Conservation (phyloP, 2,888 invertebrate genomes). For the Thyatira batis region DNA sequence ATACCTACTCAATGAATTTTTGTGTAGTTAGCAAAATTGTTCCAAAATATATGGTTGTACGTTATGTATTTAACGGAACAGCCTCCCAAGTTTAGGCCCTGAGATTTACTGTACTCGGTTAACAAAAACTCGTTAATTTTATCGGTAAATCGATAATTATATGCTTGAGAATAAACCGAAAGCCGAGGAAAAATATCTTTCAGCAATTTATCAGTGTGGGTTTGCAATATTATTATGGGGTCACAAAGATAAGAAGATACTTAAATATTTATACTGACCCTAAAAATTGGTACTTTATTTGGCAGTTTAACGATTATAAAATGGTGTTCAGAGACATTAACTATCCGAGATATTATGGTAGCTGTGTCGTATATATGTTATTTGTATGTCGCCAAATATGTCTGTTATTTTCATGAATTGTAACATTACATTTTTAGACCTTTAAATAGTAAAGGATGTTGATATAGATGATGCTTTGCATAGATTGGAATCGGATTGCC, state of each 20-base stretch:
- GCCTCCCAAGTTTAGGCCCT: not conserved
- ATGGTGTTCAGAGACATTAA: not conserved
- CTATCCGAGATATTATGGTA: not conserved
- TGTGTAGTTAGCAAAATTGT: no score
- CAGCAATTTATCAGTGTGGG: not conserved
- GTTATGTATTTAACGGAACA: not conserved
- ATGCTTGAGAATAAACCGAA: not conserved
- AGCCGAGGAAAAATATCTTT: not conserved
- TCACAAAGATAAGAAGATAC: not conserved
- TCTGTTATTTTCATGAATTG: no score
- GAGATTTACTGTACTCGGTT: not conserved
- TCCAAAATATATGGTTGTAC: not conserved
- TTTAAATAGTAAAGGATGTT: no score
- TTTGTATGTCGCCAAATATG: no score
- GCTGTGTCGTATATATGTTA: no score
- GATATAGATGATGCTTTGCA: no score
- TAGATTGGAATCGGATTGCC: no score
- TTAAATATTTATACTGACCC: not conserved
- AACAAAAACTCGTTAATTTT: constrained; percentile 2
- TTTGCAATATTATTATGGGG: not conserved
- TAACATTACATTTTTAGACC: no score
- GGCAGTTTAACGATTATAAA: not conserved
- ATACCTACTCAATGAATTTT: no score
- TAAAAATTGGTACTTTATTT: not conserved
- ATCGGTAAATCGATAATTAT: constrained; percentile 4